Evolutionary conservation across 2,888 invertebrate species (phyloP), one percentile per base, ranked within the genome.

Genomic region (Papilio demoleus): DNA sequence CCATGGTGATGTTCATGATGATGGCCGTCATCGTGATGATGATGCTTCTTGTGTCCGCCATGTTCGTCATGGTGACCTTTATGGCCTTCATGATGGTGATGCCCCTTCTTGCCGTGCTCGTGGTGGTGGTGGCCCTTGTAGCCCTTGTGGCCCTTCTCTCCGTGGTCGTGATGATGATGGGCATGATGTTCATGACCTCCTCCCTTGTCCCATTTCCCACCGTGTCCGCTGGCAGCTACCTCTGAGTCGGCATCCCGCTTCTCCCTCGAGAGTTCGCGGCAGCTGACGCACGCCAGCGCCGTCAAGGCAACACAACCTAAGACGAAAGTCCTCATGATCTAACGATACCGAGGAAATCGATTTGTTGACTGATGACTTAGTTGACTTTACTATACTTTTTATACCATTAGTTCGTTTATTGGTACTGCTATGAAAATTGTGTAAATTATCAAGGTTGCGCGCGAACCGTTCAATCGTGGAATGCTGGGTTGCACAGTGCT

Each of bases 61-160:
- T 94, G 93, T 76, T 95, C 95, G 59, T 91, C 93, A 79, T 94
- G 94, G 72, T 94, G 93, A 3, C 94, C 94, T 72, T 93, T 89
- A 76, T 95, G 94, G 0, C 93, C 93, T 76, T 94, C 95, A 76
- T 96, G 95, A 78, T 96, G 95, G 78, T 96, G 95, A 77, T 96
- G 95, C 0, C 96, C 96, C 79, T 95, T 95, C 75, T 95, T 93
- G 47, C 95, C 95, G 79, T 96, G 95, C 72, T 94, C 94, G 74
- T 95, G 93, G 69, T 95, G 94, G 40, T 93, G 94, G 50, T 93
- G 94, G 1, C 94, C 93, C 70, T 91, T 91, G 87, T 96, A 99
- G 91, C 95, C 95, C 75, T 96, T 95, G 77, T 96, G 95, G 4
- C 94, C 95, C 80, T 96, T 95, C 70, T 95, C 95, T 0, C 96